Evolutionary conservation across 2,113 vertebrate species (phyloP).

Genomic region (Murina feae): DNA sequence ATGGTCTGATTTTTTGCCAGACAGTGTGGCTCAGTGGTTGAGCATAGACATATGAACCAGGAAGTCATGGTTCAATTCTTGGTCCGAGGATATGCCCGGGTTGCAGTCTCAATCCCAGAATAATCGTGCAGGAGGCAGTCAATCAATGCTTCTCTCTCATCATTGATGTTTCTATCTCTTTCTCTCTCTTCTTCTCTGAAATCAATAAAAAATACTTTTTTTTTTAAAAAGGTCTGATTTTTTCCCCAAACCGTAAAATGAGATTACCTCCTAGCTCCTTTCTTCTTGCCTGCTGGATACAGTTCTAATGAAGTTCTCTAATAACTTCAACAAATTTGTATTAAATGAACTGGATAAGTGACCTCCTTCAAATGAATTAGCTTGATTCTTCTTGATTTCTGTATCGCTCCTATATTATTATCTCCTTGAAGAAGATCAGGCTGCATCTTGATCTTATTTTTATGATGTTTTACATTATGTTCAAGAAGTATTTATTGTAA

Average conservation of each 20-base stretch:
- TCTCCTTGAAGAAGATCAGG: not conserved
- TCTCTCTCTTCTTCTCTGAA: no score
- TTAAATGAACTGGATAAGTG: not conserved
- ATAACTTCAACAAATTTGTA: not conserved
- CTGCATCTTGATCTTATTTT: not conserved
- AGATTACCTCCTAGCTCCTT: not conserved
- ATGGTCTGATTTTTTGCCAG: not conserved
- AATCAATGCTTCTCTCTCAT: no score
- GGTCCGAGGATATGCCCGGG: no score
- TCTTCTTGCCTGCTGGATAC: not conserved
- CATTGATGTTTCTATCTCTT: no score
- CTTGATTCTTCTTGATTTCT: constrained; percentile 19
- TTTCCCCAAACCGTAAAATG: not conserved
- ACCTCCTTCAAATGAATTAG: not conserved
- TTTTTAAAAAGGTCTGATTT: constrained; percentile 35
- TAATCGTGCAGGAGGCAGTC: no score
- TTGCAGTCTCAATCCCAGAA: no score
- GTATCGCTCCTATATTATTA: not conserved
- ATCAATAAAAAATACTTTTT: not conserved
- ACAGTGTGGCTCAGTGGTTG: no score
- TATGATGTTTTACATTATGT: not conserved
- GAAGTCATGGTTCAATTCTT: no score
- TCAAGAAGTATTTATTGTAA: not conserved
- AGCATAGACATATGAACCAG: no score
- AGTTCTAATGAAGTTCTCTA: not conserved